A percentile compares a stretch with the other conserved stretches of the same genome.
These are phyloP conservation scores for Nymphalis io DNA, from an alignment of 1,140 invertebrate species.

Conservation along the genomic window DNA sequence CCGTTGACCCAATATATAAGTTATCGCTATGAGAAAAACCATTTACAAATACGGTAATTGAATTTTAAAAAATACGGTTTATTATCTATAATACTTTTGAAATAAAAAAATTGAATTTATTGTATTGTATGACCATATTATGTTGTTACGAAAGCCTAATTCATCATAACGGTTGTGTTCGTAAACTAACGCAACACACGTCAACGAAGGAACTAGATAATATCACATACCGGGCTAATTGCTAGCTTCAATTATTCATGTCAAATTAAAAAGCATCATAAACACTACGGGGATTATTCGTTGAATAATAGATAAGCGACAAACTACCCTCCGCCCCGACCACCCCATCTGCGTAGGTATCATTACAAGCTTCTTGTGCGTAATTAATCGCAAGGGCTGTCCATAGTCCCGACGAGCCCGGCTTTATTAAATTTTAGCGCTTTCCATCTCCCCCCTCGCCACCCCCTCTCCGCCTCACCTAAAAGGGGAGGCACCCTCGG, in stretches of 20 bases:
- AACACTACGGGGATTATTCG: conserved; percentile 42
- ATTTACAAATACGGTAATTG: too few relatives aligned
- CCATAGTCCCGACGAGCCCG: conserved; percentile 55
- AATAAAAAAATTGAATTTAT: too few relatives aligned
- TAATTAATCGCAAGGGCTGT: conserved; percentile 75
- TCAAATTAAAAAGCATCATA: conserved; percentile 40
- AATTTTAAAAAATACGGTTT: too few relatives aligned
- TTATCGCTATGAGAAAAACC: too few relatives aligned
- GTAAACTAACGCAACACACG: not conserved
- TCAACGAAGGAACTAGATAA: conserved; percentile 12
- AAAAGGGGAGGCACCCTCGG: conserved; percentile 36
- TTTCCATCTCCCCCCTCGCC: conserved; percentile 44
- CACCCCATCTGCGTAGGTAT: conserved; percentile 55
- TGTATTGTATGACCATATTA: too few relatives aligned
- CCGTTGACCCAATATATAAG: too few relatives aligned
- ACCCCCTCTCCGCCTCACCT: conserved; percentile 35
- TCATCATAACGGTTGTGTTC: too few relatives aligned
- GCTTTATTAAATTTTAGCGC: conserved; percentile 80
- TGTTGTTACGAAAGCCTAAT: too few relatives aligned
- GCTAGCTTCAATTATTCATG: conserved; percentile 33
- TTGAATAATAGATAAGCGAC: conserved; percentile 63
- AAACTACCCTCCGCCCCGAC: conserved; percentile 48
- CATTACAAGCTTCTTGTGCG: conserved; percentile 72
- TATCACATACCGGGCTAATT: conserved; percentile 32
- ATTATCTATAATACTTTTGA: too few relatives aligned